phyloP scores from a whole-genome alignment of 1,140 invertebrate genomes.

The Linepithema humile region DNA sequence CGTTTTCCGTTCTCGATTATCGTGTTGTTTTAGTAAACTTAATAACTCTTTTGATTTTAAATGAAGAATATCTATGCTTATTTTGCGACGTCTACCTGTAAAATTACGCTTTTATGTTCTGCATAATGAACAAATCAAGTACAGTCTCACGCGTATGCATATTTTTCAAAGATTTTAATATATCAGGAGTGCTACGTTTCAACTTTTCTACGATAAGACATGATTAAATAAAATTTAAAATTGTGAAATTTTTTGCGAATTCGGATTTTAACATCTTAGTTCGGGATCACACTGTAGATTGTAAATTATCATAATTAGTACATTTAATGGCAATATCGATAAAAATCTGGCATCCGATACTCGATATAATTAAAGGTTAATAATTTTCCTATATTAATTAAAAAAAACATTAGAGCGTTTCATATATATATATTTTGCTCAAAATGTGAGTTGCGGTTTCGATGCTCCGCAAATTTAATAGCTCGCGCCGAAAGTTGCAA shows the following conservation, averaged over 20 bases:
- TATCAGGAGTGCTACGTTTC: neutral
- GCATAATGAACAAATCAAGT: neutral
- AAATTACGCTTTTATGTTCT: neutral
- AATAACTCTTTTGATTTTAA: slow-evolving; percentile 1
- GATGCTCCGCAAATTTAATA: slow-evolving; percentile 36
- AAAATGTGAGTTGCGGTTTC: slow-evolving; percentile 10
- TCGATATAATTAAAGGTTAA: slow-evolving; percentile 14
- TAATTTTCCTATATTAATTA: slow-evolving; percentile 29
- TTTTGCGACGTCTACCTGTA: neutral
- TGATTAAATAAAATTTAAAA: no score
- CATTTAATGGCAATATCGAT: neutral
- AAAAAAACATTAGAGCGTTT: neutral
- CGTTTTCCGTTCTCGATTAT: neutral
- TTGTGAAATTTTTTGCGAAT: neutral
- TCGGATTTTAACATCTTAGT: neutral
- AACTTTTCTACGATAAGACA: no score
- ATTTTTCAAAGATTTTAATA: neutral
- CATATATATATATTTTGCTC: neutral
- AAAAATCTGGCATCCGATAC: slow-evolving; percentile 25
- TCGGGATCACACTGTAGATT: neutral
- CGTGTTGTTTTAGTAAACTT: neutral
- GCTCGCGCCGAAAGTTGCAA: neutral
- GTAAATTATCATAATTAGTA: neutral
- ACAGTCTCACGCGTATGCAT: neutral
- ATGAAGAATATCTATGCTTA: neutral